Evolutionary conservation across 2,888 invertebrate species (phyloP).

Genomic region (Drepana falcataria): DNA sequence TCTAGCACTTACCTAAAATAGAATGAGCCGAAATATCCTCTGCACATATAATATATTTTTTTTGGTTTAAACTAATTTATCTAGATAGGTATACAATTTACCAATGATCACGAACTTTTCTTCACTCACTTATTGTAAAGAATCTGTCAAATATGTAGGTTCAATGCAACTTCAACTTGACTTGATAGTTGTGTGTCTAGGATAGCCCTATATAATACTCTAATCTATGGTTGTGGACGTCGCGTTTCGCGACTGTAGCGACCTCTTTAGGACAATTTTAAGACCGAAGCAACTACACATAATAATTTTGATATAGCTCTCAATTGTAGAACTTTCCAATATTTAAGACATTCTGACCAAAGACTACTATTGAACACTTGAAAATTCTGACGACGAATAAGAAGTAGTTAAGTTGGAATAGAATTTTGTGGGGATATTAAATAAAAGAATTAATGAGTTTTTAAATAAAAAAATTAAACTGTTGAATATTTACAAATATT

Average conservation of each 20-base stretch:
- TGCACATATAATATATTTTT: slow-evolving; percentile 16
- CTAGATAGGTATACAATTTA: slow-evolving; percentile 25
- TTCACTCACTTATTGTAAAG: slow-evolving; percentile 8
- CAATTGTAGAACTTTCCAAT: too few relatives aligned
- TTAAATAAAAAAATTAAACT: too few relatives aligned
- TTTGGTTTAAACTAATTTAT: slow-evolving; percentile 39
- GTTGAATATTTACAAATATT: too few relatives aligned
- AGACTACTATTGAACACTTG: too few relatives aligned
- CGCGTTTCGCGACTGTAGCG: slow-evolving; percentile 21
- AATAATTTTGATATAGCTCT: background rate
- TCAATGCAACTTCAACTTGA: slow-evolving; percentile 15
- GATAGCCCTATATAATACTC: too few relatives aligned
- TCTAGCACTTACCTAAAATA: slow-evolving; percentile 40
- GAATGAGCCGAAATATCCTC: slow-evolving; percentile 19
- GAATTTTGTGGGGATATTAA: too few relatives aligned
- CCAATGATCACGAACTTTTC: slow-evolving; percentile 36
- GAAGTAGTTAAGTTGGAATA: too few relatives aligned
- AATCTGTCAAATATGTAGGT: slow-evolving; percentile 26
- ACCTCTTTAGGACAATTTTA: slow-evolving; percentile 22
- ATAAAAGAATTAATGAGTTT: too few relatives aligned
- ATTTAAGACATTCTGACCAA: too few relatives aligned
- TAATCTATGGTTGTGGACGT: slow-evolving; percentile 7
- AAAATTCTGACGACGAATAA: too few relatives aligned
- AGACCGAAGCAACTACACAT: slow-evolving; percentile 11
- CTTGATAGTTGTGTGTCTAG: background rate